Base-by-base conservation (phyloP, 1,140 invertebrate genomes). In the Musca domestica region DNA sequence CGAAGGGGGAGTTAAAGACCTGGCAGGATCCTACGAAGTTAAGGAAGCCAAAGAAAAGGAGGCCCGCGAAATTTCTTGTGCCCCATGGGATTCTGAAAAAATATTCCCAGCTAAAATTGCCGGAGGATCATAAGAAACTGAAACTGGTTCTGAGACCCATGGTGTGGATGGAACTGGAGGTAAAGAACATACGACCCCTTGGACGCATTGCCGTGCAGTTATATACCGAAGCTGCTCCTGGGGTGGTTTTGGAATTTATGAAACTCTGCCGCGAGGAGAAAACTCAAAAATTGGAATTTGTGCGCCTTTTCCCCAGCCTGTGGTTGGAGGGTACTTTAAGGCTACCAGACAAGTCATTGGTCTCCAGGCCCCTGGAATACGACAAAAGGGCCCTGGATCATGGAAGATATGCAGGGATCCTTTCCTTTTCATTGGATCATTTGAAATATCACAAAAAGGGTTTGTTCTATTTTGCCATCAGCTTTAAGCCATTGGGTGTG, bases 201-300 rank as follows among this genome's bases (percentile, higher is more conserved):
- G 77, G 77, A 1, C 69, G 77, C 4, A 68, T 80, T 15, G 54
- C 74, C 1, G 30, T 80, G 2, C 67, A 78, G 23, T 73, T 80
- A 14, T 80, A 71, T 49, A 80, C 77, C 12, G 77, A 80, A 58
- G 76, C 77, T 1, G 74, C 73, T 0, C 77, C 77, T 0, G 47
- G 72, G 9, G 77, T 80, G 1, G 77, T 80, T 0, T 52, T 78
- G 7, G 72, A 80, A 25, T 47, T 80, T 30, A 66, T 80, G n/a
- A 72, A 72, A 4, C 51, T 73, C 19, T 80, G 76, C 49, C 51
- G 71, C 54, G 71, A 69, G 20, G 68, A 74, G 3, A 67, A 63
- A 65, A 52, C 67, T n/a, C 34, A 71, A 5, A 71, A 71, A 2
- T 68, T 78, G n/a, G 19, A 70, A 3, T 71, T 78, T 14, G 68